Evolutionary conservation across 1,140 invertebrate species (phyloP).

Genomic region (Caenorhabditis inopinata): DNA sequence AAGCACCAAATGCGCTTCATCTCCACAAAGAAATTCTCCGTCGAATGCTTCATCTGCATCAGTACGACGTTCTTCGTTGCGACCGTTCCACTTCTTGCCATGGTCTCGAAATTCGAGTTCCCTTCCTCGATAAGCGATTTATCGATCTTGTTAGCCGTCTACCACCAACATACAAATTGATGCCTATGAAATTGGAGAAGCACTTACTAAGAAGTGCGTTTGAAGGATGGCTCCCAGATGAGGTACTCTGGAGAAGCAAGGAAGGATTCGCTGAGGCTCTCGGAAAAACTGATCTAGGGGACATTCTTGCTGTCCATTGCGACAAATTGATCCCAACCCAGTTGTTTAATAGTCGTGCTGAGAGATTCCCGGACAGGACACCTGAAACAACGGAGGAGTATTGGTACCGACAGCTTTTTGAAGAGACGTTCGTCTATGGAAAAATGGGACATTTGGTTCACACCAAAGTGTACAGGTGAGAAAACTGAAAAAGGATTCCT

Average conservation of each 20-base stretch:
- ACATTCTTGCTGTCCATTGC: slow-evolving; percentile 54
- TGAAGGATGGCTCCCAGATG: slow-evolving; percentile 59
- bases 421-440: slow-evolving; percentile 51
- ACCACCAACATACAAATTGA: slow-evolving; percentile 62
- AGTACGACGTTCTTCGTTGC: slow-evolving; percentile 65
- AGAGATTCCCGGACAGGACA: slow-evolving; percentile 59
- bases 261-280: slow-evolving; percentile 65
- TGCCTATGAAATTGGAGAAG: slow-evolving; percentile 60
- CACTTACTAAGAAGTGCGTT: slow-evolving; percentile 60
- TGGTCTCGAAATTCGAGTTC: slow-evolving; percentile 64
- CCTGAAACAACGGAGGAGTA: slow-evolving; percentile 65
- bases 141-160: slow-evolving; percentile 58
- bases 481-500: not conserved
- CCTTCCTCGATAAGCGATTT: slow-evolving; percentile 64
- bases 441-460: slow-evolving; percentile 61
- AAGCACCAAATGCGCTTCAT: slow-evolving; percentile 58
- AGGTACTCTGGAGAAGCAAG: slow-evolving; percentile 64
- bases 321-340: slow-evolving; percentile 53
- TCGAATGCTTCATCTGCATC: slow-evolving; percentile 58
- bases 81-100: slow-evolving; percentile 65
- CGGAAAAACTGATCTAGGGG: slow-evolving; percentile 61
- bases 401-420: slow-evolving; percentile 63
- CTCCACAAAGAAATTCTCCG: slow-evolving; percentile 63
- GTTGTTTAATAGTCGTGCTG: slow-evolving; percentile 45
- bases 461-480: slow-evolving; percentile 64